phyloP scores from a whole-genome alignment of 2,888 invertebrate genomes.

The Stomorhina lunata region DNA sequence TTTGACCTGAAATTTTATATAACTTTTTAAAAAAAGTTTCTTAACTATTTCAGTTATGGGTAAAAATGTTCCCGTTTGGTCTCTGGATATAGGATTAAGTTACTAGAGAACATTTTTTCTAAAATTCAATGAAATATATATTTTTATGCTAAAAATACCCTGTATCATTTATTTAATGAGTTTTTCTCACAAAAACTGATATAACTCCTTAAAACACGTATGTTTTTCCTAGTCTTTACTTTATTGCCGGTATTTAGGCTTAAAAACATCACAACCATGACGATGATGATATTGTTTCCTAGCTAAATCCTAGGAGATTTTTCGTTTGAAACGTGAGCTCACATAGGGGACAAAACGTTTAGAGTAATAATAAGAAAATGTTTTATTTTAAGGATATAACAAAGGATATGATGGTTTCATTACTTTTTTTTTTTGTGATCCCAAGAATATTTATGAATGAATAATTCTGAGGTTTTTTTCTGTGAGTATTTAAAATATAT shows the following conservation, averaged over 20 bases:
- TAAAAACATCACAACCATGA: too few species aligned
- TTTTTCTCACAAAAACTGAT: constrained; percentile 20
- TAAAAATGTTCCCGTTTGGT: too few species aligned
- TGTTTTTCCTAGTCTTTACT: neutral
- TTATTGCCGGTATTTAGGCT: constrained; percentile 34
- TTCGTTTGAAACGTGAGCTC: constrained; percentile 51
- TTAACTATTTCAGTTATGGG: too few species aligned
- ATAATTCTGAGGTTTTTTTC: neutral
- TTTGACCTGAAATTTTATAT: too few species aligned
- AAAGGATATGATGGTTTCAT: constrained; percentile 14
- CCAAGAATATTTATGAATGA: constrained; percentile 9
- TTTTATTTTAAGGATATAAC: neutral
- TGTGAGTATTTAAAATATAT: neutral
- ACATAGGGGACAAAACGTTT: constrained; percentile 37
- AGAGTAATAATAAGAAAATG: neutral
- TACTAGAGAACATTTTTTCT: too few species aligned
- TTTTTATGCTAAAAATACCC: constrained; percentile 17
- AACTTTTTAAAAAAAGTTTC: too few species aligned
- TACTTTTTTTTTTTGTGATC: neutral
- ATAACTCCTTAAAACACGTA: too few species aligned
- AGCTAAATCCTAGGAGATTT: constrained; percentile 60
- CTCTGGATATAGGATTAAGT: too few species aligned
- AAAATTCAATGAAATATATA: too few species aligned
- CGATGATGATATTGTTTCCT: constrained; percentile 19
- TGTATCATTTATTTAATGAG: constrained; percentile 44